phyloP scores from a whole-genome alignment of 1,140 invertebrate genomes.

The Tribolium madens region DNA sequence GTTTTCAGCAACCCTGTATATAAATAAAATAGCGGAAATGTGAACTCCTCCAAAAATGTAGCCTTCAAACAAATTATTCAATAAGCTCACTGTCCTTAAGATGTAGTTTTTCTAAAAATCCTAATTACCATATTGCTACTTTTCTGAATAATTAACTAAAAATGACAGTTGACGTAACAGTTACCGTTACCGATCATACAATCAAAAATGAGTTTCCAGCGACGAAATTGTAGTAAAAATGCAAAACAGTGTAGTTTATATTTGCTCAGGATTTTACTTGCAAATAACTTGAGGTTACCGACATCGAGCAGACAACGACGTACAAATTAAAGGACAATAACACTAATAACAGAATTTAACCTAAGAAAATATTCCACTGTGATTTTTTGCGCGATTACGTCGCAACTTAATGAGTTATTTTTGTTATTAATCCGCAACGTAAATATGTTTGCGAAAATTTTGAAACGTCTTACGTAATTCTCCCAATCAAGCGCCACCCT shows the following conservation, averaged over 20 bases:
- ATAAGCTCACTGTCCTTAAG: slow-evolving; percentile 1
- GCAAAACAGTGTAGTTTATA: slow-evolving; percentile 24
- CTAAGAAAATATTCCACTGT: slow-evolving; percentile 37
- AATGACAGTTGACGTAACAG: slow-evolving; percentile 23
- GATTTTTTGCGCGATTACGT: slow-evolving; percentile 27
- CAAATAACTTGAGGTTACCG: slow-evolving; percentile 44
- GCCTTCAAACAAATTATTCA: slow-evolving; percentile 1
- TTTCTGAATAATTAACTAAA: slow-evolving; percentile 19
- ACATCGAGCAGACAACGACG: slow-evolving; percentile 39
- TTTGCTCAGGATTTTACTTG: slow-evolving; percentile 42
- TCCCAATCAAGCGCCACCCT: neutral
- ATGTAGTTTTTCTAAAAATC: slow-evolving; percentile 1
- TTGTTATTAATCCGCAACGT: slow-evolving; percentile 25
- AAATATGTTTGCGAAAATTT: slow-evolving; percentile 22
- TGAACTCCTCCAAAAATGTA: slow-evolving; percentile 19
- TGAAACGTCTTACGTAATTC: slow-evolving; percentile 4
- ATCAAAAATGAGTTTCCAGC: neutral
- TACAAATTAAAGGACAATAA: slow-evolving; percentile 45
- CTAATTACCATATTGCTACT: slow-evolving; percentile 14
- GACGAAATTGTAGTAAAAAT: slow-evolving; percentile 28
- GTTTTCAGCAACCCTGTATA: neutral
- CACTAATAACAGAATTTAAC: slow-evolving; percentile 43
- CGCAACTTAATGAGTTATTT: slow-evolving; percentile 25
- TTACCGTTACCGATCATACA: neutral
- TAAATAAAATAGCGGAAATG: neutral